Conservation (phyloP, 2,888 invertebrate genomes). For the Nomada ruficornis region DNA sequence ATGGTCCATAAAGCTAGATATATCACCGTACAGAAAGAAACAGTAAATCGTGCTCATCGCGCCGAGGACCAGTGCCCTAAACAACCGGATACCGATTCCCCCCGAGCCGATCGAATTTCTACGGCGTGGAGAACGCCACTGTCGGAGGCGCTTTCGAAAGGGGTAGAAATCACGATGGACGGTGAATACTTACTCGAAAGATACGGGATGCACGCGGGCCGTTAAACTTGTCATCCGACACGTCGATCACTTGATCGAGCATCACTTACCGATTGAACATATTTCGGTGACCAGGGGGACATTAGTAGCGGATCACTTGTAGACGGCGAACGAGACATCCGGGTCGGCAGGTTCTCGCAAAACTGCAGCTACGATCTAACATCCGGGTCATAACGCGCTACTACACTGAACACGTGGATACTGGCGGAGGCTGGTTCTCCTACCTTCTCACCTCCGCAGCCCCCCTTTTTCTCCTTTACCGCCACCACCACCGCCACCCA, state of each 20-base stretch:
- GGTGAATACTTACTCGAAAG: constrained; percentile 21
- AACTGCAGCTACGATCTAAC: constrained; percentile 84
- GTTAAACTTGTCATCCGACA: not conserved
- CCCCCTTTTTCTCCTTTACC: constrained; percentile 69
- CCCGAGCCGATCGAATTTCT: not conserved
- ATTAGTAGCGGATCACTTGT: constrained; percentile 79
- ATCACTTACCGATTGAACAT: constrained; percentile 84
- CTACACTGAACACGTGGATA: constrained; percentile 84
- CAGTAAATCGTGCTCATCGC: not conserved
- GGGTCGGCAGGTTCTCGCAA: constrained; percentile 83
- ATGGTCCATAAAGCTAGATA: not conserved
- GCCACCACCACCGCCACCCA: constrained; percentile 66
- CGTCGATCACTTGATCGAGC: constrained; percentile 19
- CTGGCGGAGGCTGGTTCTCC: constrained; percentile 81
- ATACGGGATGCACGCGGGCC: constrained; percentile 1
- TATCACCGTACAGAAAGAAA: not conserved
- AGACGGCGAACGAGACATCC: constrained; percentile 80
- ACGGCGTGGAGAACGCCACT: not conserved
- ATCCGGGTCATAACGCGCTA: constrained; percentile 85
- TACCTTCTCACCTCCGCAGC: constrained; percentile 74
- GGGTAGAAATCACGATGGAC: constrained; percentile 49
- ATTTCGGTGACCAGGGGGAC: constrained; percentile 82
- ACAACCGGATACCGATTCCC: not conserved
- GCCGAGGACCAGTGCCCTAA: not conserved
- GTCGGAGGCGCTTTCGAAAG: constrained; percentile 26